Percentiles rank a stretch among this genome's conserved stretches.
These are phyloP conservation scores for Pygoscelis antarcticus DNA, from an alignment of 2,113 vertebrate genomes.

Conservation along the genomic window DNA sequence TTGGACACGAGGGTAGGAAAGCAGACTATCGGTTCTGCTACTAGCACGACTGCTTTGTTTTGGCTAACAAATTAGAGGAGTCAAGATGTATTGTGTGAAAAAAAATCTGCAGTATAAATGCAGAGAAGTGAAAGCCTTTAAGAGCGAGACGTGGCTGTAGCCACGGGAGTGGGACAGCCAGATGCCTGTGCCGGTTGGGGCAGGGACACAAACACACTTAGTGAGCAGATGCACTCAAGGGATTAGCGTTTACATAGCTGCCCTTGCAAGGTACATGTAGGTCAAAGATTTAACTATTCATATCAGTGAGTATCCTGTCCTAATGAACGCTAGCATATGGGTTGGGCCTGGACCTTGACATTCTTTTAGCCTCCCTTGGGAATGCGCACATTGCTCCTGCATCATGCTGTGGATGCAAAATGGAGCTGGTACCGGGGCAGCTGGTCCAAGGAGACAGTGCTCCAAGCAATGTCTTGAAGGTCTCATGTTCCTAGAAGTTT, in stretches of 20 bases:
- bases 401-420: neutral
- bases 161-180: neutral
- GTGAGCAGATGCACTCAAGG: neutral
- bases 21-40: neutral
- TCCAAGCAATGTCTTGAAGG: neutral
- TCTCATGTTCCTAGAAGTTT: neutral
- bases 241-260: slow-evolving; percentile 30
- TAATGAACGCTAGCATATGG: rapidly evolving
- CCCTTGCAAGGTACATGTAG: neutral
- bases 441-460: neutral
- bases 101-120: neutral
- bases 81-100: neutral
- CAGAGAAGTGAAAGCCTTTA: neutral
- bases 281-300: slow-evolving; percentile 6
- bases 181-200: neutral
- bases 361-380: neutral
- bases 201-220: neutral
- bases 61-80: neutral
- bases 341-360: neutral
- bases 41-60: neutral
- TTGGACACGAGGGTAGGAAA: neutral
- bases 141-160: neutral
- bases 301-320: neutral
- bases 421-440: neutral
- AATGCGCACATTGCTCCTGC: neutral